phyloP scores from a whole-genome alignment of 2,797 vertebrate genomes.

The Melanotaenia boesemani region DNA sequence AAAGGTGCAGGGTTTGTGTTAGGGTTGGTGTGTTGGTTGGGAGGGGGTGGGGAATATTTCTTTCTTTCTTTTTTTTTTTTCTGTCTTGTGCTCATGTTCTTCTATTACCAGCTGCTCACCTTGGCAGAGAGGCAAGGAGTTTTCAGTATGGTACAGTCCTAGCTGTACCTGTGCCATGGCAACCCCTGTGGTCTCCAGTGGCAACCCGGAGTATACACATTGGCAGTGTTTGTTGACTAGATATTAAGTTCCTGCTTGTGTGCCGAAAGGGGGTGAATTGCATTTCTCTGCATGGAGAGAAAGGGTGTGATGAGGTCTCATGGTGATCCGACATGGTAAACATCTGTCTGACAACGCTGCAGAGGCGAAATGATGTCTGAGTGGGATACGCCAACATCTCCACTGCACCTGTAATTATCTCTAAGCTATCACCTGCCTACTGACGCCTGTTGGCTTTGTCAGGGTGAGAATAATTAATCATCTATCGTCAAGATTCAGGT shows the following conservation, averaged over 20 bases:
- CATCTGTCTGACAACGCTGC: conserved; percentile 61
- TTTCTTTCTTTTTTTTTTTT: conserved; percentile 23
- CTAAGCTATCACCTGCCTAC: conserved; percentile 23
- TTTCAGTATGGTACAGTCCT: conserved; percentile 62
- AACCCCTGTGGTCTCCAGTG: conserved; percentile 60
- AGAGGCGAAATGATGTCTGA: conserved; percentile 35
- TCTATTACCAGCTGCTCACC: conserved; percentile 79
- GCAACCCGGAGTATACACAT: conserved; percentile 60
- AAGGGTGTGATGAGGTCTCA: conserved; percentile 54
- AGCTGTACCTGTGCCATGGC: conserved; percentile 56
- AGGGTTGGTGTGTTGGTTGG: conserved; percentile 30
- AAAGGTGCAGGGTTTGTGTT: conserved; percentile 56
- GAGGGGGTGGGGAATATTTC: conserved; percentile 2
- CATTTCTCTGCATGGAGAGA: conserved; percentile 40
- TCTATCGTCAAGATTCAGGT: conserved; percentile 30
- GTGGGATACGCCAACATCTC: conserved; percentile 23
- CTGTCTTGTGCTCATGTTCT: conserved; percentile 50
- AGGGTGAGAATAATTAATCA: conserved; percentile 50
- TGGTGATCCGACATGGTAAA: conserved; percentile 40
- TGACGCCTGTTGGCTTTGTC: conserved; percentile 26
- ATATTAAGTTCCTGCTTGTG: conserved; percentile 62
- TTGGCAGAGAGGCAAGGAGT: conserved; percentile 71
- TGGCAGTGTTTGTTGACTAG: conserved; percentile 70
- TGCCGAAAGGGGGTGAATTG: conserved; percentile 35
- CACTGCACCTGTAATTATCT: conserved; percentile 25